phyloP scores from a whole-genome alignment of 35 echinoderm and acorn worm species.

The Strongylocentrotus purpuratus region DNA sequence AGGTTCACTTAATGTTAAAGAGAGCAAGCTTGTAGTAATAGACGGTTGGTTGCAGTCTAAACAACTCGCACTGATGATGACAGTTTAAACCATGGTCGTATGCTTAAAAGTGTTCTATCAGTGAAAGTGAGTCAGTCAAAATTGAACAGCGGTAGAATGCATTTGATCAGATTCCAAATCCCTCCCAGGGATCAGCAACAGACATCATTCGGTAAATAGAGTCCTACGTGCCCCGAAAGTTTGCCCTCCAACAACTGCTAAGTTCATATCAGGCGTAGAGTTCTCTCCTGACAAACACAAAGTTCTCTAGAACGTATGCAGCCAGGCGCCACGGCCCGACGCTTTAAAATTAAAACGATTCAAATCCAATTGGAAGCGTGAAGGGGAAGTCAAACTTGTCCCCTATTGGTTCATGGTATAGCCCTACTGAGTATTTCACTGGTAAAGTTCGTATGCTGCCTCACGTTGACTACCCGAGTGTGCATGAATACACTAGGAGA shows the following conservation, averaged over 20 bases:
- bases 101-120: not conserved
- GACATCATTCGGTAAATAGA: not conserved
- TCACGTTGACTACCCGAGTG: not conserved
- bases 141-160: not conserved
- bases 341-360: not conserved
- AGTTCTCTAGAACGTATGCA: not conserved
- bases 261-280: not conserved
- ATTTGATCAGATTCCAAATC: not conserved
- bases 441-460: not conserved
- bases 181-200: not conserved
- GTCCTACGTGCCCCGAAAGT: not conserved
- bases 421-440: not conserved
- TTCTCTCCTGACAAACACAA: not conserved
- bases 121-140: not conserved
- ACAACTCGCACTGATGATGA: not conserved
- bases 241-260: not conserved
- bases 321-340: not conserved
- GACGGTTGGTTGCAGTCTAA: not conserved
- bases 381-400: not conserved
- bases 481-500: not conserved
- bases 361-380: not conserved
- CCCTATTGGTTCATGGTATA: not conserved
- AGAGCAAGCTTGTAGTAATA: not conserved
- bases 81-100: not conserved
- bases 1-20: not conserved